Evolutionary conservation across 2,113 vertebrate species (phyloP), one percentile per base, ranked within the genome.

Genomic region (Willisornis vidua): DNA sequence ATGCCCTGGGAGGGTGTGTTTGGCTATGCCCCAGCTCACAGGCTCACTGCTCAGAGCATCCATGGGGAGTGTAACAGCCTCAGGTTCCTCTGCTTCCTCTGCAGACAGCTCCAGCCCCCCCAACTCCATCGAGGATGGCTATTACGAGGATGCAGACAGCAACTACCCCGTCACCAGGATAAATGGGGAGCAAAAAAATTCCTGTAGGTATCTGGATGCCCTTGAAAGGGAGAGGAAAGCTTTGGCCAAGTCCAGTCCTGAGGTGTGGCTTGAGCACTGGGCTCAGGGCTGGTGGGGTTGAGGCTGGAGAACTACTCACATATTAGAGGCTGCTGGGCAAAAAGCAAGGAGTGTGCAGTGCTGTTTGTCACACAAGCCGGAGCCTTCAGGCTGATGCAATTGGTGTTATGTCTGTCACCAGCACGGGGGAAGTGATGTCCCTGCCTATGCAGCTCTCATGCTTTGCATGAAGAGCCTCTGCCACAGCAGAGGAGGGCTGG

Each of bases 61-160:
- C 67, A 0, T 39, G 76, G 33, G 31, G 45, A 17, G 17, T 74
- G 46, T 31, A 16, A 29, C 58, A 86, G 41, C 55, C 41, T 28
- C 52, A 72, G 16, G 22, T 85, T 45, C 77, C 84, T 94, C 78
- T 93, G 45, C 58, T 96, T 92, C 86, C 57, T 96, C 94, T 28
- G 5, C 97, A 99, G 99, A 98, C 85, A 98, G 98, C 95, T 99
- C 98, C 89, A 99, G 98, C 90, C 99, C 99, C 70, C 98, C 99
- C 48, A 99, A 99, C 95, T 99, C 99, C 13, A 98, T 99, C 3
- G 98, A 99, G 94, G 99, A 99, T 5, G 98, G 98, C 45, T 99
- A 99, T 96, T 99, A 99, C 1, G 99, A 99, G 96, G 99, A 99
- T 33, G 99, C 99, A 43, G 99, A 99, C 95, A 98, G 98, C 97